Conservation (phyloP, 2,888 invertebrate genomes). For the Mythimna lalbum region DNA sequence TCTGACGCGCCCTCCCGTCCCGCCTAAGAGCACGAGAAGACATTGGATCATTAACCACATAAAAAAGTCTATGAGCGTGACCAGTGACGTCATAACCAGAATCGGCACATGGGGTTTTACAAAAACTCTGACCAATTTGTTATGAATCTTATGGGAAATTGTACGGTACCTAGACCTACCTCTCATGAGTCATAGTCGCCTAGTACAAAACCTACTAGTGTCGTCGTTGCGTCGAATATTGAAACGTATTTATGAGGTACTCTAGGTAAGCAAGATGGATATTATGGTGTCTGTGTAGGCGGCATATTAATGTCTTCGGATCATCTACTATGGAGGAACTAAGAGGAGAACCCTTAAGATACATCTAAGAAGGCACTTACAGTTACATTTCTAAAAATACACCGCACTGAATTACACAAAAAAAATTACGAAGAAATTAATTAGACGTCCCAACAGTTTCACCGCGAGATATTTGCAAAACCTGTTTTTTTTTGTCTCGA, state of each 20-base stretch:
- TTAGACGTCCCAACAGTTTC: too few relatives aligned
- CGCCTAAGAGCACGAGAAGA: too few relatives aligned
- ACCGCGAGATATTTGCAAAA: too few relatives aligned
- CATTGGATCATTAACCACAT: too few relatives aligned
- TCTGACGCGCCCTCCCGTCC: too few relatives aligned
- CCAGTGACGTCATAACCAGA: slow-evolving; percentile 44
- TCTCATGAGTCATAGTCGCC: slow-evolving; percentile 52
- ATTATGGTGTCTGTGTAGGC: slow-evolving; percentile 31
- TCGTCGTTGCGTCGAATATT: slow-evolving; percentile 14
- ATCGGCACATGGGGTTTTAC: slow-evolving; percentile 23
- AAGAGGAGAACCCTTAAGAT: too few relatives aligned
- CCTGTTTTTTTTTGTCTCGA: too few relatives aligned
- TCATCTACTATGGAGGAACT: slow-evolving; percentile 20
- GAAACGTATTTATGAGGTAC: slow-evolving; percentile 35
- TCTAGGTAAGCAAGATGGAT: slow-evolving; percentile 18
- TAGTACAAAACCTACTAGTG: slow-evolving; percentile 6
- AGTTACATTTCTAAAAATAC: too few relatives aligned
- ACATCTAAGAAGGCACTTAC: too few relatives aligned
- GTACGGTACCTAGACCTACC: background rate
- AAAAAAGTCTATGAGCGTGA: slow-evolving; percentile 14
- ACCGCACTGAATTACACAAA: too few relatives aligned
- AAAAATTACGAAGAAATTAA: too few relatives aligned
- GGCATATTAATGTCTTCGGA: slow-evolving; percentile 32
- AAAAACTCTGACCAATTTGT: slow-evolving; percentile 25
- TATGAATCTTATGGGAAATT: slow-evolving; percentile 28